phyloP scores from a whole-genome alignment of 2,888 invertebrate species.

The Esperia sulphurella region DNA sequence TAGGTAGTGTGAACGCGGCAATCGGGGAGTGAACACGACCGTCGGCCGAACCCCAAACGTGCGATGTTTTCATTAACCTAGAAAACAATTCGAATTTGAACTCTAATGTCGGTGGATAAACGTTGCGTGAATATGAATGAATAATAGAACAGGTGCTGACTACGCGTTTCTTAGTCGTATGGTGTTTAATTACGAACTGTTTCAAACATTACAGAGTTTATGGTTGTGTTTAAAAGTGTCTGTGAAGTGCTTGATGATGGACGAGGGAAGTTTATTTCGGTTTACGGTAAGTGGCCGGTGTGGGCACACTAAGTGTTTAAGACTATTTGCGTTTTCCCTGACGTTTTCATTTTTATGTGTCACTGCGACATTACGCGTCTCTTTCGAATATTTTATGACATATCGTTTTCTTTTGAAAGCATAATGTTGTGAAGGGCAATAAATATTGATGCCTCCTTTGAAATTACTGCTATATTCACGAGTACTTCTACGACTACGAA shows the following conservation, averaged over 20 bases:
- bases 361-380: constrained; percentile 8
- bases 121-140: constrained; percentile 43
- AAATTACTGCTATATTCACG: not conserved
- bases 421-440: not conserved
- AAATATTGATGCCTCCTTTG: not conserved
- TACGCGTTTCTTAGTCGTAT: constrained; percentile 18
- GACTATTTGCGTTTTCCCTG: constrained; percentile 1
- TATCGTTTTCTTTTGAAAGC: constrained; percentile 7
- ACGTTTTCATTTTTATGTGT: constrained; percentile 11
- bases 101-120: constrained; percentile 42
- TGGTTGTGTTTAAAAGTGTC: constrained; percentile 41
- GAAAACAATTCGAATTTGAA: constrained; percentile 35
- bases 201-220: constrained; percentile 22
- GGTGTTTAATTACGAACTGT: constrained; percentile 25
- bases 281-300: constrained; percentile 49
- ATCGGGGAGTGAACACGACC: constrained; percentile 46
- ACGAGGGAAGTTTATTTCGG: constrained; percentile 50
- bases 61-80: constrained; percentile 44
- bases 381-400: constrained; percentile 10
- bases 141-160: constrained; percentile 28
- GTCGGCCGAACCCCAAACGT: constrained; percentile 17
- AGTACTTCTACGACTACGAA: not conserved
- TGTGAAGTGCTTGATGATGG: constrained; percentile 56
- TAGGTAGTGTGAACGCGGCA: constrained; percentile 58
- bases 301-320: constrained; percentile 13